Evolutionary conservation across 2,113 vertebrate genomes (phyloP).

Genomic region (Danionella cerebrum): DNA sequence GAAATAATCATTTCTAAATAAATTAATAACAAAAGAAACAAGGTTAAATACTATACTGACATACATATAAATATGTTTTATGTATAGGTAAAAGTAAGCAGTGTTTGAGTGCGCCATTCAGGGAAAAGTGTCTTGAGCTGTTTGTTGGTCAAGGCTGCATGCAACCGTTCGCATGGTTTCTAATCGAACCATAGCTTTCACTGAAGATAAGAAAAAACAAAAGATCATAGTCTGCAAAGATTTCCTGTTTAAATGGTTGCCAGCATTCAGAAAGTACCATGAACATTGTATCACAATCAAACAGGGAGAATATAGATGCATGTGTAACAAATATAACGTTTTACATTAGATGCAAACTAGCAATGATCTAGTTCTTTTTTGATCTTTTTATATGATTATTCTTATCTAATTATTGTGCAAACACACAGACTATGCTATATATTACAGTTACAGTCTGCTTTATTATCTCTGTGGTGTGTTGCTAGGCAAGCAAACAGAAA

Average conservation of each 20-base stretch:
- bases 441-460: conserved; percentile 21
- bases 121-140: no score
- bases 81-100: no score
- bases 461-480: conserved; percentile 12
- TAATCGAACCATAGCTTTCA: not conserved
- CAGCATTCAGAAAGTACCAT: not conserved
- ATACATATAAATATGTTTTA: not conserved
- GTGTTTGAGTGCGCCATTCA: no score
- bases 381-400: conserved; percentile 13
- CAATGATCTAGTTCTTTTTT: not conserved
- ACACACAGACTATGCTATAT: conserved; percentile 21
- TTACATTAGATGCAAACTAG: conserved; percentile 27
- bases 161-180: not conserved
- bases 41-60: not conserved
- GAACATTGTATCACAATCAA: not conserved
- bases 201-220: conserved; percentile 10
- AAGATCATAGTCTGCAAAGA: not conserved
- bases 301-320: not conserved
- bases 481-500: not conserved
- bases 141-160: no score
- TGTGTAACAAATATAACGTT: not conserved
- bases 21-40: not conserved
- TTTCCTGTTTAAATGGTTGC: conserved; percentile 7
- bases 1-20: not conserved
- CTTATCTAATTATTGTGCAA: conserved; percentile 10